These are phyloP conservation scores for Baryphthengus martii DNA, from an alignment of 2,113 vertebrate genomes.

Conservation along the genomic window DNA sequence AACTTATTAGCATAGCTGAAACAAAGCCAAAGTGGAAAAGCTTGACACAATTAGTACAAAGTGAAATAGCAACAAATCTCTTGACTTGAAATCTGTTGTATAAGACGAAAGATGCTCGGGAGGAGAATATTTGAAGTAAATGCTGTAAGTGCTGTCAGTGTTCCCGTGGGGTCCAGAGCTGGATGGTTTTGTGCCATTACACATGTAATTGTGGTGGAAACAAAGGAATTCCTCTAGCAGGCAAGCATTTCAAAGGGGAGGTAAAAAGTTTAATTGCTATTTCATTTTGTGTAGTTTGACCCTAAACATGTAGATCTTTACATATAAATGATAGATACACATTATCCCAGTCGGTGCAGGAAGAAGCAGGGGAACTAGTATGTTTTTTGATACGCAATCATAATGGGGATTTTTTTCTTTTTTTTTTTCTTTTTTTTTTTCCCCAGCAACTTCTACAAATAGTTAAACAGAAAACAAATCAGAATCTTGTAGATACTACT, in stretches of 20 bases:
- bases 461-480: conserved; percentile 94
- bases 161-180: neutral
- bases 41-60: neutral
- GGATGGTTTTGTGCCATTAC: neutral
- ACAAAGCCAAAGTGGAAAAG: neutral
- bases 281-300: neutral
- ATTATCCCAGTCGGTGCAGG: neutral
- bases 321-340: neutral
- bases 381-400: neutral
- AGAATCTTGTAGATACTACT: conserved; percentile 93
- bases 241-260: neutral
- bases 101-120: neutral
- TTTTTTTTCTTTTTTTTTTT: neutral
- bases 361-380: neutral
- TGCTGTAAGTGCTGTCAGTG: neutral
- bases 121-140: neutral
- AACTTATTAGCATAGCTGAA: neutral
- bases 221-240: neutral
- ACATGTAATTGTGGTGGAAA: neutral
- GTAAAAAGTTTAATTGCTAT: neutral
- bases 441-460: conserved; percentile 96
- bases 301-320: neutral
- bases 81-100: neutral
- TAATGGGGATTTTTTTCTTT: neutral
- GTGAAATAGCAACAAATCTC: neutral